Percentiles rank a stretch among this genome's conserved stretches.
These are phyloP conservation scores for Chiroxiphia lanceolata DNA, from an alignment of 2,797 vertebrate genomes.

Conservation along the genomic window DNA sequence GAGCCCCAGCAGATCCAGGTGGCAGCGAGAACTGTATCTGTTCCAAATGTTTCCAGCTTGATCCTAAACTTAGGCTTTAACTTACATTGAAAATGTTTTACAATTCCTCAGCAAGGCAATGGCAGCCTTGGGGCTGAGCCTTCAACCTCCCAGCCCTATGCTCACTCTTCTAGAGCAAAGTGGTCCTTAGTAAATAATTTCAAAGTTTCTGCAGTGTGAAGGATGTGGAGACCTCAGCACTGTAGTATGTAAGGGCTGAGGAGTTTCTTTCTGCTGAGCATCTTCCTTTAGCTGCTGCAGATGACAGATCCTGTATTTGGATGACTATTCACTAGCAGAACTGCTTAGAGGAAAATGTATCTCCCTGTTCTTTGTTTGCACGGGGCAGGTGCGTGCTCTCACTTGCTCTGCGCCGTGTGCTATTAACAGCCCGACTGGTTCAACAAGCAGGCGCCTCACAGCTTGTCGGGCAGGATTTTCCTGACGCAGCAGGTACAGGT, in stretches of 20 bases:
- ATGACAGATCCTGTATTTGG: not conserved
- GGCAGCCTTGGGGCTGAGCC: not conserved
- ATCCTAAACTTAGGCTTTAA: not conserved
- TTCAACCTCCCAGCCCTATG: not conserved
- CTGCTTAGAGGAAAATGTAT: not conserved
- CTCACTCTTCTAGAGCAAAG: not conserved
- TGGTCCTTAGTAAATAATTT: not conserved
- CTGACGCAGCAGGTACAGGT: not conserved
- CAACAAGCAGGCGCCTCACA: not conserved
- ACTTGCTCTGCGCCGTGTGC: not conserved
- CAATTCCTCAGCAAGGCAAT: not conserved
- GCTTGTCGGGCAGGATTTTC: not conserved
- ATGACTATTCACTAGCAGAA: not conserved
- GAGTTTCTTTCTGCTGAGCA: not conserved
- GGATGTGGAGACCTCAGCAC: not conserved
- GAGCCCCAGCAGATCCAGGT: not conserved
- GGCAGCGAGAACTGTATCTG: not conserved
- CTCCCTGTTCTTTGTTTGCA: not conserved
- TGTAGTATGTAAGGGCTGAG: accelerated
- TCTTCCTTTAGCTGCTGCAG: not conserved
- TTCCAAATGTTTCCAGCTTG: not conserved
- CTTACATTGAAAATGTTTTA: not conserved
- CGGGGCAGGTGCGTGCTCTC: not conserved
- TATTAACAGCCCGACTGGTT: not conserved
- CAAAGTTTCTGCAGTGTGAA: not conserved